Percentiles rank a stretch among this genome's conserved stretches.
Conservation (phyloP, 2,888 invertebrate species). For the Eristalis intricaria region DNA sequence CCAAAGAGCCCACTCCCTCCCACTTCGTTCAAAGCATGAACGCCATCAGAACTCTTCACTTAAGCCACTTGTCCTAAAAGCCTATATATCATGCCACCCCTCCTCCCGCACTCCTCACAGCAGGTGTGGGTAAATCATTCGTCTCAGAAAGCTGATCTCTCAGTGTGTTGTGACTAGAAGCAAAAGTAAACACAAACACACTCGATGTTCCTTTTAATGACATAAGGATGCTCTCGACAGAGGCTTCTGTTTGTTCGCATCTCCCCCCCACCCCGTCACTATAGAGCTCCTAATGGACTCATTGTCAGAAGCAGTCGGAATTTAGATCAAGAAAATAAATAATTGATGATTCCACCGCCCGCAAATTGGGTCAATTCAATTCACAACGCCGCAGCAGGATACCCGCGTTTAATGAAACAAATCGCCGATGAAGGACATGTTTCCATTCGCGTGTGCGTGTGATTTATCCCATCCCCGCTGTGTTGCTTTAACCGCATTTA, state of each 20-base stretch:
- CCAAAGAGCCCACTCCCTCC: too few relatives aligned
- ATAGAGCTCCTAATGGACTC: not conserved
- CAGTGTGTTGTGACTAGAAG: not conserved
- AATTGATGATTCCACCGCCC: not conserved
- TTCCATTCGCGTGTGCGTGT: not conserved
- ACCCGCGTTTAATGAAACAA: not conserved
- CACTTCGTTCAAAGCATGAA: not conserved
- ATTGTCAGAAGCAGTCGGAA: not conserved
- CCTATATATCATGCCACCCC: not conserved
- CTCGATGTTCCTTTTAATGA: not conserved
- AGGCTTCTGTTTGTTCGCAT: not conserved
- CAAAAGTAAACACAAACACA: not conserved
- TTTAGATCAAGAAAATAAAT: not conserved
- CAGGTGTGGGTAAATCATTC: not conserved
- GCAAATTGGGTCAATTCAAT: constrained; percentile 32
- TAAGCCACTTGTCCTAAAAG: not conserved
- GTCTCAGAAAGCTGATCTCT: not conserved
- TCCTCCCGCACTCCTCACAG: not conserved
- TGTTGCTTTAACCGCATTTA: constrained; percentile 34
- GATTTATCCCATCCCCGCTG: not conserved
- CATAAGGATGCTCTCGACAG: not conserved
- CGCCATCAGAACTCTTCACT: not conserved
- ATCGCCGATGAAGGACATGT: constrained; percentile 15
- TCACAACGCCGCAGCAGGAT: not conserved
- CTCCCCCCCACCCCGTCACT: not conserved